A percentile compares a stretch with the other conserved stretches of the same genome.
Conservation (phyloP, 2,797 vertebrate genomes). For the Hephaestus fuliginosus region DNA sequence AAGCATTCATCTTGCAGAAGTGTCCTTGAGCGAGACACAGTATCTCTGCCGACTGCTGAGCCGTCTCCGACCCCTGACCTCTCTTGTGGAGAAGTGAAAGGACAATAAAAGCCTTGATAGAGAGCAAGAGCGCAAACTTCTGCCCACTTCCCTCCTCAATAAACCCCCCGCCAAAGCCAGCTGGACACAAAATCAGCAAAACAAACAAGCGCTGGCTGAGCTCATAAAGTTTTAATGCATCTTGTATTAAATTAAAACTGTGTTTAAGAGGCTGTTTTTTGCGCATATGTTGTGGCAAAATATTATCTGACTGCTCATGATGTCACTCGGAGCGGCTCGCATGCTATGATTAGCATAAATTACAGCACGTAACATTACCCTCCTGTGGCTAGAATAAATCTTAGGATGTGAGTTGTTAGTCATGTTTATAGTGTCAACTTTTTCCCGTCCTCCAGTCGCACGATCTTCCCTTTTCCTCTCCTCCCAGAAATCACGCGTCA, state of each 20-base stretch:
- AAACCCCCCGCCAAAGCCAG: constrained; percentile 1
- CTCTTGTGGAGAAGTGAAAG: neutral
- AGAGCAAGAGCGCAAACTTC: neutral
- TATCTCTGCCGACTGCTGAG: neutral
- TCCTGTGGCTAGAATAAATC: constrained; percentile 65
- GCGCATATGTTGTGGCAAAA: constrained; percentile 35
- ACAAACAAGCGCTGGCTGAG: constrained; percentile 2
- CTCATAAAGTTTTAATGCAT: neutral
- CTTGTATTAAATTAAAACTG: constrained; percentile 14
- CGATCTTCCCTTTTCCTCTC: constrained; percentile 37
- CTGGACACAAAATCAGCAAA: constrained; percentile 1
- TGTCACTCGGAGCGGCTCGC: constrained; percentile 50
- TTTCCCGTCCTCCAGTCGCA: constrained; percentile 36
- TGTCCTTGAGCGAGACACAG: constrained; percentile 5
- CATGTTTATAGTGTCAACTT: constrained; percentile 59
- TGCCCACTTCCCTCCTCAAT: neutral
- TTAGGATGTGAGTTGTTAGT: constrained; percentile 57
- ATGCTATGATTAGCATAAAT: constrained; percentile 72
- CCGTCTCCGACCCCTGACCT: constrained; percentile 24
- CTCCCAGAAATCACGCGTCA: constrained; percentile 9
- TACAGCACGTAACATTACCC: constrained; percentile 52
- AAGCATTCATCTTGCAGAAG: neutral
- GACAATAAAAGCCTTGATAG: constrained; percentile 1
- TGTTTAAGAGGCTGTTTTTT: constrained; percentile 27
- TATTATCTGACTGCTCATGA: constrained; percentile 45